Evolutionary conservation across 2,888 invertebrate species (phyloP).

Genomic region (Noctua comes): DNA sequence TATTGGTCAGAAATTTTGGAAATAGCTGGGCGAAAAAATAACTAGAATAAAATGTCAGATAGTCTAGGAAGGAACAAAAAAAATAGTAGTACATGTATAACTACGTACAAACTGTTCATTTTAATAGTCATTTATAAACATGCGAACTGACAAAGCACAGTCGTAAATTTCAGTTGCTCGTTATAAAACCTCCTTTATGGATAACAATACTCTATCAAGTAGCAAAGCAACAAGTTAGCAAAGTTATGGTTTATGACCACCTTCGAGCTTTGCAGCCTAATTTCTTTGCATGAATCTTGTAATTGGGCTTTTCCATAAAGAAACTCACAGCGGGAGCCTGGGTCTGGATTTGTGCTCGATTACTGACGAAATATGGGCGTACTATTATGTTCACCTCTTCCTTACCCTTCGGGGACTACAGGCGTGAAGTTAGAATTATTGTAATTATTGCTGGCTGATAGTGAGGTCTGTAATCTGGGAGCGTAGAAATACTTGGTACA

Average conservation of each 20-base stretch:
- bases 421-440: neutral
- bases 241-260: constrained; percentile 13
- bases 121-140: constrained; percentile 30
- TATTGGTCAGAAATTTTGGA: neutral
- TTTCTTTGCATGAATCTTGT: neutral
- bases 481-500: neutral
- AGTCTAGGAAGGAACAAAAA: neutral
- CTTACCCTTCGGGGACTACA: neutral
- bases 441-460: neutral
- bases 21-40: neutral
- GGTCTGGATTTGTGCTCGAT: neutral
- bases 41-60: neutral
- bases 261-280: neutral
- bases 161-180: constrained; percentile 42
- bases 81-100: neutral
- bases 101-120: neutral
- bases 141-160: constrained; percentile 8
- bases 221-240: neutral
- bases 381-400: neutral
- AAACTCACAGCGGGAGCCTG: too few species aligned
- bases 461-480: neutral
- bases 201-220: constrained; percentile 32
- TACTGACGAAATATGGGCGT: neutral
- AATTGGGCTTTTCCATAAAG: neutral
- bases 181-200: constrained; percentile 39